Evolutionary conservation across 2,888 invertebrate genomes (phyloP).

Genomic region (Agapostemon virescens): DNA sequence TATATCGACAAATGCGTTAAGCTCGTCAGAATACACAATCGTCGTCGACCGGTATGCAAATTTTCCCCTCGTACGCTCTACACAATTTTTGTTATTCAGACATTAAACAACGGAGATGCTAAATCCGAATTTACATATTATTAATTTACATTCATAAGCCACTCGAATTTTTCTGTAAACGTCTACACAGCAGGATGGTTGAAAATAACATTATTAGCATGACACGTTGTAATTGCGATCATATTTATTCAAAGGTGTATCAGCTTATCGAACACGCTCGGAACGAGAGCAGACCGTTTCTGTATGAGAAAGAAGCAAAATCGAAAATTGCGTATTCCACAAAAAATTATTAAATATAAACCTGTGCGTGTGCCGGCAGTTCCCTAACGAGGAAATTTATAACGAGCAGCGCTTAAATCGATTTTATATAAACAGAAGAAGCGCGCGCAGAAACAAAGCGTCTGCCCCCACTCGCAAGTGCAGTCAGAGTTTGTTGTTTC

Average conservation of each 20-base stretch:
- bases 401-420: constrained; percentile 23
- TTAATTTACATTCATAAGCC: background rate
- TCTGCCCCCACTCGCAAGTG: background rate
- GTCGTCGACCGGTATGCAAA: background rate
- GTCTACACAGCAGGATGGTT: background rate
- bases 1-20: no score
- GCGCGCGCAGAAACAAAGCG: constrained; percentile 8
- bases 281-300: background rate
- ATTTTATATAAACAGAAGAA: constrained; percentile 26
- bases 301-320: background rate
- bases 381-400: constrained; percentile 21
- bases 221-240: background rate
- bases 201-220: background rate
- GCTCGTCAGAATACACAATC: background rate
- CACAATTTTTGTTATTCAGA: background rate
- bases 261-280: background rate
- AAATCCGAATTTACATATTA: background rate
- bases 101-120: background rate
- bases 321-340: background rate
- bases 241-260: background rate
- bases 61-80: background rate
- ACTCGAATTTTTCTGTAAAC: background rate
- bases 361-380: background rate
- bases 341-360: background rate
- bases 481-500: constrained; percentile 12